Conservation (phyloP, 2,113 vertebrate genomes). For the Tachuris rubrigastra region DNA sequence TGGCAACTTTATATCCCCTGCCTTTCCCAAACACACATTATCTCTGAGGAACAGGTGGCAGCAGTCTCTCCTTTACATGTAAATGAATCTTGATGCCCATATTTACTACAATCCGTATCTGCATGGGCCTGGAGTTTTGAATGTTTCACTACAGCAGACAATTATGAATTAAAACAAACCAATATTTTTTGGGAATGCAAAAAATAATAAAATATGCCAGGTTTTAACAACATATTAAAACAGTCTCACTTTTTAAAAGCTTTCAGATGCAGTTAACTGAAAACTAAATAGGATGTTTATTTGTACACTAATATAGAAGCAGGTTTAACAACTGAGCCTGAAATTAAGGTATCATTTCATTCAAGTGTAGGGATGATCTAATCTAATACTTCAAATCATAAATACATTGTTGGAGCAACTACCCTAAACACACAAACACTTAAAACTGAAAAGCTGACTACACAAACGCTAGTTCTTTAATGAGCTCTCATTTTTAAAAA, state of each 20-base stretch:
- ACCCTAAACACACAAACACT: background rate
- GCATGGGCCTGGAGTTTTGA: slow-evolving; percentile 1
- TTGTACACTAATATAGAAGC: background rate
- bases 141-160: background rate
- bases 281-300: background rate
- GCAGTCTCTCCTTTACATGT: slow-evolving; percentile 64
- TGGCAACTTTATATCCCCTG: slow-evolving; percentile 64
- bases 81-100: slow-evolving; percentile 50
- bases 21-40: slow-evolving; percentile 63
- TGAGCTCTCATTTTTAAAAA: background rate
- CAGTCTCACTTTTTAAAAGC: background rate
- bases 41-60: slow-evolving; percentile 73
- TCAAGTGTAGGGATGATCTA: background rate
- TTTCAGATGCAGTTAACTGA: background rate
- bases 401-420: background rate
- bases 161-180: background rate
- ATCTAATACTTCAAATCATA: background rate
- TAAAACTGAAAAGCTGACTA: background rate
- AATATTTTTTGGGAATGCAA: background rate
- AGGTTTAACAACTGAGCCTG: background rate
- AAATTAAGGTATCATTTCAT: background rate
- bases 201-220: background rate
- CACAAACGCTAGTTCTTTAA: background rate
- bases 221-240: background rate
- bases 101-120: slow-evolving; percentile 42